Percentiles rank a stretch among this genome's conserved stretches.
phyloP scores from a whole-genome alignment of 1,140 invertebrate species.

The Xylocopa sonorina region DNA sequence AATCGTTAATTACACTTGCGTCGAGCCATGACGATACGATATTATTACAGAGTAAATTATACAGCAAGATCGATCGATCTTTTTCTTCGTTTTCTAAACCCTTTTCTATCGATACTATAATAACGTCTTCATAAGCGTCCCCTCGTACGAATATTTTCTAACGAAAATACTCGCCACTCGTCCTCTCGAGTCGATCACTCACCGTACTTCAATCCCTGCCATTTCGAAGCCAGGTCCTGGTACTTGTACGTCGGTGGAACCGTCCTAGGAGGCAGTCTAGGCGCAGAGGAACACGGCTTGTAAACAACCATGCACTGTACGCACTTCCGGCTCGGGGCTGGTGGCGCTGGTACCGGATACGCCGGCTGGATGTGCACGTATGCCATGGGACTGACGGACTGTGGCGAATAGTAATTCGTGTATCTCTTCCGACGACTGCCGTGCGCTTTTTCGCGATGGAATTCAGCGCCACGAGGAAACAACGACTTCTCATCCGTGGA shows the following conservation, averaged over 20 bases:
- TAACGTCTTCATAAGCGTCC: too few species aligned
- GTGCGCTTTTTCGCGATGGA: neutral
- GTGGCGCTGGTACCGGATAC: conserved; percentile 50
- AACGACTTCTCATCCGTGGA: neutral
- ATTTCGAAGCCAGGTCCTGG: conserved; percentile 69
- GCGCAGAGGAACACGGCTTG: conserved; percentile 71
- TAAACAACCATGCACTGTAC: conserved; percentile 76
- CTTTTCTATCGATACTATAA: too few species aligned
- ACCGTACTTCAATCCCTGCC: conserved; percentile 76
- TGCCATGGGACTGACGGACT: conserved; percentile 72
- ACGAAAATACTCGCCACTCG: too few species aligned
- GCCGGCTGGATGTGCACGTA: conserved; percentile 77
- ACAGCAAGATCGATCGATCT: too few species aligned
- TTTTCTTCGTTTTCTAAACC: too few species aligned
- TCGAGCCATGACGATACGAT: too few species aligned
- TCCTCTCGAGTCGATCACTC: conserved; percentile 68
- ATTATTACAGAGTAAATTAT: too few species aligned
- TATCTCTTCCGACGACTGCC: conserved; percentile 49
- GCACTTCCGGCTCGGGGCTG: conserved; percentile 74
- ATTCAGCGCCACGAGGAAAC: neutral
- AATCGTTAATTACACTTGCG: too few species aligned
- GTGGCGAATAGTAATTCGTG: conserved; percentile 61
- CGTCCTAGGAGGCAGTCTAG: conserved; percentile 64
- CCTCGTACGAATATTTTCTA: too few species aligned
- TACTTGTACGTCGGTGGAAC: conserved; percentile 71